phyloP scores from a whole-genome alignment of 2,888 invertebrate species.

The Chouioia cunea region DNA sequence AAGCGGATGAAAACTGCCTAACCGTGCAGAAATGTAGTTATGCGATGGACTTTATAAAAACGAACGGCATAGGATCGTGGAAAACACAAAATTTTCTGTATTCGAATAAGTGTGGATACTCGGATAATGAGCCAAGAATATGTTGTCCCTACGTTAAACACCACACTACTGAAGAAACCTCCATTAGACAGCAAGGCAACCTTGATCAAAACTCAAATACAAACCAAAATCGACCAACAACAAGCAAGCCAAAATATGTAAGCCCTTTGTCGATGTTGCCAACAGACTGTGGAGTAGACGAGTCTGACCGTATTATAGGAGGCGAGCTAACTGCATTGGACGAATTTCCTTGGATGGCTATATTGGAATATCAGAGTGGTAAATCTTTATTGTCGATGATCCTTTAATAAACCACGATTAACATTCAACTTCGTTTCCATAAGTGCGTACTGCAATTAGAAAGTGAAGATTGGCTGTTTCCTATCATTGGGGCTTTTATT shows the following conservation, averaged over 20 bases:
- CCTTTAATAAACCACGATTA: no score
- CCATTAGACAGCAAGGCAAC: constrained; percentile 28
- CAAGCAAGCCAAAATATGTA: not conserved
- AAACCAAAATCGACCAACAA: constrained; percentile 8
- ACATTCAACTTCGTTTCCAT: no score
- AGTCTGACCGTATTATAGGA: constrained; percentile 67
- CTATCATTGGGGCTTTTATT: no score
- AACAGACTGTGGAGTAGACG: constrained; percentile 57
- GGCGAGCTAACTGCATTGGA: constrained; percentile 69
- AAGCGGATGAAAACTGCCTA: no score
- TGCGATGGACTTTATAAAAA: no score
- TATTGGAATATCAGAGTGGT: constrained; percentile 67
- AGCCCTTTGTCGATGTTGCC: constrained; percentile 52
- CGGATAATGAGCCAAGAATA: constrained; percentile 73
- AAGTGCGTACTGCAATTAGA: no score
- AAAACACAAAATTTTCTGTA: constrained; percentile 71
- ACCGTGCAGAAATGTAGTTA: no score
- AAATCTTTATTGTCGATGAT: no score
- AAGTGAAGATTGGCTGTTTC: no score
- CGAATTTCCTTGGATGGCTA: constrained; percentile 74
- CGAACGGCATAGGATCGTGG: constrained; percentile 62
- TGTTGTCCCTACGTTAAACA: constrained; percentile 77
- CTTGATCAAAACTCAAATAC: not conserved
- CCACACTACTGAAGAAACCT: no score
- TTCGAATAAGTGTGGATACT: constrained; percentile 78